Evolutionary conservation across 92 coral and sea anemone species (phyloP), one percentile per base, ranked within the genome.

Genomic region (Siderastrea siderea): DNA sequence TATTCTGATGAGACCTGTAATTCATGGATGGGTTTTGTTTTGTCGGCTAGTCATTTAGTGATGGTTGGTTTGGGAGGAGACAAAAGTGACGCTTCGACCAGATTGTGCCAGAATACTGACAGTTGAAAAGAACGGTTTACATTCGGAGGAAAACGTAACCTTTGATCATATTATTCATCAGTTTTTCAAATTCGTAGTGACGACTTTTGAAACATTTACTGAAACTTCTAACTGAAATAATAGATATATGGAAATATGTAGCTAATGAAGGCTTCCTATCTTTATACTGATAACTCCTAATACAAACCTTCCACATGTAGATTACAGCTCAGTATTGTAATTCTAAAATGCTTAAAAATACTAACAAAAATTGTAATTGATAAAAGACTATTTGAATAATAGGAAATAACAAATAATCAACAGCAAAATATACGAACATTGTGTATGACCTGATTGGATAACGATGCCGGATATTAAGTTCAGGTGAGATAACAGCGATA

Each of bases 401-500:
- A 61, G 66, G 66, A 76, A 6, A 44, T 44, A 59, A 26, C 51
- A 51, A 77, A 60, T 74, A 44, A 77, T 43, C 68, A 77, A 57
- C 53, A 16, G 7, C 78, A 52, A 73, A 57, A 57, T 59, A 57
- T 55, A 57, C 54, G 47, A 64, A 77, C 53, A 53, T 43, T 74
- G 79, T 53, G 53, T 62, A 74, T 51, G 47, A 43, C 81, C 14
- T 15, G 66, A 77, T 14, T 77, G 81, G 81, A 77, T 77, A 58
- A 14, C 78, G 11, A 77, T 57, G 67, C 43, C 64, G 57, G 5
- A 43, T 44, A 3, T 61, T 61, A 3, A 53, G 60, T 52, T 73
- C 17, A 77, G 81, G 81, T 77, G 81, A 77, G 81, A n/a, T 13
- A 61, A 19, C 19, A 15, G 16, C 5, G 5, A 5, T 61, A 61